A percentile compares a stretch with the other conserved stretches of the same genome.
Evolutionary conservation across 1,140 invertebrate species (phyloP).

Genomic region (Anthonomus grandis): DNA sequence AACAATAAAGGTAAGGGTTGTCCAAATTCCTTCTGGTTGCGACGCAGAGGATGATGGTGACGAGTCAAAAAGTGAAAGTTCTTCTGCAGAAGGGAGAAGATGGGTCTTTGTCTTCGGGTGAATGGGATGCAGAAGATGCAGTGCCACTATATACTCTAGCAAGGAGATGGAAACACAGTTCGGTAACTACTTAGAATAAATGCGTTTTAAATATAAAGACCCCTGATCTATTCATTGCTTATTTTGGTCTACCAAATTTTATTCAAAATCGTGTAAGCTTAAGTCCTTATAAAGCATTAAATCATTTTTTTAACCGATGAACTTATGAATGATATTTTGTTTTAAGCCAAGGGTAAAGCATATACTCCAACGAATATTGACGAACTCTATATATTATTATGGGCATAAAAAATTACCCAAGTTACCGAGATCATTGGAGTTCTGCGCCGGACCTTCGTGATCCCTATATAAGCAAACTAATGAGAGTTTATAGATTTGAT

Average conservation of each 20-base stretch:
- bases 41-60: neutral
- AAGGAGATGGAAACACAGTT: neutral
- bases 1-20: too few species aligned
- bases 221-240: neutral
- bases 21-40: neutral
- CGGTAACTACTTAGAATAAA: too few species aligned
- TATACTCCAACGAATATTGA: too few species aligned
- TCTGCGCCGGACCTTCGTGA: conserved; percentile 5
- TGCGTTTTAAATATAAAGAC: neutral
- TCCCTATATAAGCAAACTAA: conserved; percentile 12
- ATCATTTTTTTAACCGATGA: neutral
- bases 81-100: neutral
- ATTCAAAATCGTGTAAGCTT: too few species aligned
- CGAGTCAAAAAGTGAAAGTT: too few species aligned
- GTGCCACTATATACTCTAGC: neutral
- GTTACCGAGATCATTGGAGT: conserved; percentile 5
- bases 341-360: too few species aligned
- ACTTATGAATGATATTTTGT: neutral
- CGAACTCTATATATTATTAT: too few species aligned
- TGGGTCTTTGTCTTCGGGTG: too few species aligned
- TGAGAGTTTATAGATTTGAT: conserved; percentile 5
- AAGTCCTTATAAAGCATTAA: neutral
- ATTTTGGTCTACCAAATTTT: neutral
- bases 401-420: conserved; percentile 1
- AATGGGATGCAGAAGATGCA: neutral